Evolutionary conservation across 2,888 invertebrate species (phyloP).

Genomic region (Trileptium ribeirensis): DNA sequence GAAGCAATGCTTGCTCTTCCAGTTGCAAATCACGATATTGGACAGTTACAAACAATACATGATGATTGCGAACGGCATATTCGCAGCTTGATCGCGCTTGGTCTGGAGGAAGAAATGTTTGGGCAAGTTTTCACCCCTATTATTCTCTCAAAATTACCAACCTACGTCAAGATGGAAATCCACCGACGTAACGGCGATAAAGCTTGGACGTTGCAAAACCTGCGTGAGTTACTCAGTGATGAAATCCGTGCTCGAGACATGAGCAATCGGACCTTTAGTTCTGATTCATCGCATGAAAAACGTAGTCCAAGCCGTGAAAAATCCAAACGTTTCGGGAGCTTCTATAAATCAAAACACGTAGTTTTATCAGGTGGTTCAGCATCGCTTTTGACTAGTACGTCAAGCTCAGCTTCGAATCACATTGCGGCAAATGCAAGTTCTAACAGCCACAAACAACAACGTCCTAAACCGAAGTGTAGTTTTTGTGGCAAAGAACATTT

Average conservation of each 20-base stretch:
- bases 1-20: neutral
- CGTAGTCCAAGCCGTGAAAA: neutral
- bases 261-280: neutral
- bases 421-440: too few species aligned
- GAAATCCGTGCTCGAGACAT: neutral
- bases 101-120: neutral
- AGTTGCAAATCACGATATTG: neutral
- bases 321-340: neutral
- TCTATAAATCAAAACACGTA: neutral
- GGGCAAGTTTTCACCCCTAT: constrained; percentile 4
- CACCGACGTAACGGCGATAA: neutral
- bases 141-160: neutral
- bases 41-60: neutral
- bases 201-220: neutral
- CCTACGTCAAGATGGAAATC: neutral
- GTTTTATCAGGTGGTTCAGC: neutral
- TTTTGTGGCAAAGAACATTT: neutral
- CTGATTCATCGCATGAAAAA: too few species aligned
- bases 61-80: constrained; percentile 2
- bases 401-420: too few species aligned
- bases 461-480: neutral
- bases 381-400: neutral
- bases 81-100: neutral
- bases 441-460: neutral
- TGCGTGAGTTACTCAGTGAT: neutral